A percentile compares a stretch with the other conserved stretches of the same genome.
These are phyloP conservation scores for Drosophila longiperda DNA, from an alignment of 2,888 invertebrate genomes.

Conservation along the genomic window DNA sequence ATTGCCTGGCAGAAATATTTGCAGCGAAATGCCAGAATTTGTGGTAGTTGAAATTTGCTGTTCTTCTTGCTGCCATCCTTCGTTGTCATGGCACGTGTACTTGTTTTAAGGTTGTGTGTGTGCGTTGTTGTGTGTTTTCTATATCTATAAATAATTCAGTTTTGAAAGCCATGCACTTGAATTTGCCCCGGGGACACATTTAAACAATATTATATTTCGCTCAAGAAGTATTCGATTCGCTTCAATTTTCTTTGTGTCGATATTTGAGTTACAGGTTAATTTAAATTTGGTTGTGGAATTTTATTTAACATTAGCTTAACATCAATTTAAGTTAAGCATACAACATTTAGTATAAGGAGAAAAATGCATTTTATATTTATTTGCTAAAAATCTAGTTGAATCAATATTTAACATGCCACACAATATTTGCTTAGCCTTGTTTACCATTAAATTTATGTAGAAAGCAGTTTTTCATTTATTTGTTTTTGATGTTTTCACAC, in stretches of 20 bases:
- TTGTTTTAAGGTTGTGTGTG: constrained; percentile 37
- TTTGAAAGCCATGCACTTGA: constrained; percentile 42
- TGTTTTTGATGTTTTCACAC: background rate
- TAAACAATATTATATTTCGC: constrained; percentile 25
- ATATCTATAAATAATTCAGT: constrained; percentile 29
- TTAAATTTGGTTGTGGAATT: background rate
- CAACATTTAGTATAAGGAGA: background rate
- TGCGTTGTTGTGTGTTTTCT: constrained; percentile 23
- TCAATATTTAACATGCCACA: background rate
- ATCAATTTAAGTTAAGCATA: background rate
- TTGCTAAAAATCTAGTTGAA: background rate
- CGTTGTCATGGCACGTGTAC: constrained; percentile 49
- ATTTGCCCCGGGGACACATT: constrained; percentile 25
- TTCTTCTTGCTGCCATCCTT: constrained; percentile 29
- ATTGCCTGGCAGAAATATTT: constrained; percentile 39
- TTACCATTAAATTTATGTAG: constrained; percentile 12
- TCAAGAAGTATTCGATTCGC: constrained; percentile 5
- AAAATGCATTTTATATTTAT: background rate
- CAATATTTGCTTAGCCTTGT: constrained; percentile 22
- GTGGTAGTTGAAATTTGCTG: constrained; percentile 23
- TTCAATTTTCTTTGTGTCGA: constrained; percentile 15
- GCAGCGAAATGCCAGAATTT: constrained; percentile 8
- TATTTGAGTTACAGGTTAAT: background rate
- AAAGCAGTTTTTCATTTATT: background rate
- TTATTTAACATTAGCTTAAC: constrained; percentile 5